Evolutionary conservation across 2,113 vertebrate species (phyloP), one percentile per base, ranked within the genome.

Genomic region (Macrotis lagotis): DNA sequence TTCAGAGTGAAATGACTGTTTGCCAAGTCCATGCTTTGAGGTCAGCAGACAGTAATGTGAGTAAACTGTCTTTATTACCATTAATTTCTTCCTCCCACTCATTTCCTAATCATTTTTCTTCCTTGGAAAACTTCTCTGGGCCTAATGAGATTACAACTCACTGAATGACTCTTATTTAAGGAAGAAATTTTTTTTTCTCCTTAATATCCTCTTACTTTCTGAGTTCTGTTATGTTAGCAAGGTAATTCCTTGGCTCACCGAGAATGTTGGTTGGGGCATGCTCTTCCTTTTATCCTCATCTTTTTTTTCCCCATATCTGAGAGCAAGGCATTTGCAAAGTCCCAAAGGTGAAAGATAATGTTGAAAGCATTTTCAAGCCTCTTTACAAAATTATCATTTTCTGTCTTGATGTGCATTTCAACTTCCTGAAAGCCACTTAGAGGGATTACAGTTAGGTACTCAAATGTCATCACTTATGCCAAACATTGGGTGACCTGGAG

Each of bases 391-490:
- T 95, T 19, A 47, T 89, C 83, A 9, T 47, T 92, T 91, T 91
- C 89, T 51, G 50, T 93, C 90, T 83, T 66, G 3, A 31, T 55
- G 88, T 37, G 49, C 22, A 16, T 55, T 96, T 90, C 48, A 94
- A 94, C 94, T 59, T 96, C 59, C 95, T 96, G 97, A 95, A 94
- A 96, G 92, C 55, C 91, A 93, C 74, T 95, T 94, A 94, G 88
- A 89, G 53, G 52, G 94, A 50, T 96, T 92, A 94, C 0, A 0
- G 89, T 51, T 74, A 91, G 47, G 44, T 89, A 8, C 88, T 90
- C 91, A 44, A 48, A 94, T 91, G 93, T 59, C 88, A 89, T 1
- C 92, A 49, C 92, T 59, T 19, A n/a, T 52, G 1, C 90, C 93
- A 48, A 90, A 92, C 92, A 3, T 49, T 95, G 47, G 0, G 19